phyloP scores from a whole-genome alignment of 2,113 vertebrate genomes.

The Rana temporaria region DNA sequence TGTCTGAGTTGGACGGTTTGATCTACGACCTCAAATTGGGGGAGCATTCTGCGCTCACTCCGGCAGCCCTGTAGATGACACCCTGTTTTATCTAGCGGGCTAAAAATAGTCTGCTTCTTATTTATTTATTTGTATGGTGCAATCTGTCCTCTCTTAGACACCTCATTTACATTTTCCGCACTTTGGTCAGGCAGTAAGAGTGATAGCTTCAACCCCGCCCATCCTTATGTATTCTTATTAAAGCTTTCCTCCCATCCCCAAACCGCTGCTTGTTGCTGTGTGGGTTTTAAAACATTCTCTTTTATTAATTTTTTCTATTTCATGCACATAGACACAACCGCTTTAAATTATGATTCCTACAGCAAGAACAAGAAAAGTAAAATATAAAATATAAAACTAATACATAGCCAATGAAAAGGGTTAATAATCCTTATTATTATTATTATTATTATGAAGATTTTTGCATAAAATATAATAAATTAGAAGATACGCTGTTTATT shows the following conservation, averaged over 20 bases:
- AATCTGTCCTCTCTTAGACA: conserved; percentile 47
- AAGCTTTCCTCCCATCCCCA: not conserved
- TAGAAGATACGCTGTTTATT: too few relatives aligned
- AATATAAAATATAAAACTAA: not conserved
- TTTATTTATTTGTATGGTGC: conserved; percentile 33
- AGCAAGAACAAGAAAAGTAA: not conserved
- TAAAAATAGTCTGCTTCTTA: conserved; percentile 3
- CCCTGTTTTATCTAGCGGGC: conserved; percentile 3
- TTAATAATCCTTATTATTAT: too few relatives aligned
- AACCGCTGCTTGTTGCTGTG: not conserved
- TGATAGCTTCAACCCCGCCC: conserved; percentile 39
- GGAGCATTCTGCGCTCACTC: not conserved
- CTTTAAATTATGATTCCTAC: not conserved
- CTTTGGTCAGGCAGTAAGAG: conserved; percentile 43
- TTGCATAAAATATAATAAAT: too few relatives aligned
- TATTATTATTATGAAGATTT: too few relatives aligned
- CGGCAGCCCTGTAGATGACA: not conserved
- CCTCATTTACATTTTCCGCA: conserved; percentile 59
- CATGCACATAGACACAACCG: not conserved
- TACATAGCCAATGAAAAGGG: too few relatives aligned
- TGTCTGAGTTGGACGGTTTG: not conserved
- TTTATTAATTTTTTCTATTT: not conserved
- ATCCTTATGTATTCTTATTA: conserved; percentile 47
- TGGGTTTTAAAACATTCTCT: not conserved
- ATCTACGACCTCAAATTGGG: not conserved